phyloP scores from a whole-genome alignment of 2,113 vertebrate genomes.

The Centrocercus urophasianus region DNA sequence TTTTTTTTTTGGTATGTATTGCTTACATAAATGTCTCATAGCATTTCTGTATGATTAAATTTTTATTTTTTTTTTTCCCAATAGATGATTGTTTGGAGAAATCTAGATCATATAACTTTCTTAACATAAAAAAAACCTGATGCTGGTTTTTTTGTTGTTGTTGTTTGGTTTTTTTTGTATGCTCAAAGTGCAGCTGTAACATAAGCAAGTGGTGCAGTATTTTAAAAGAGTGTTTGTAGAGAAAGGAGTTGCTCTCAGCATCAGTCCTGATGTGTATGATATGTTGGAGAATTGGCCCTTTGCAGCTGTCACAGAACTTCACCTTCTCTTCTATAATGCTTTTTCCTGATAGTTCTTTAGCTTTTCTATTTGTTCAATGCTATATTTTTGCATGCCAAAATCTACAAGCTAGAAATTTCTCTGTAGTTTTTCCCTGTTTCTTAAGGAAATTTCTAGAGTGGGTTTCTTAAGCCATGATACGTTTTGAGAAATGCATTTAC shows the following conservation, averaged over 20 bases:
- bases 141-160: neutral
- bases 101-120: neutral
- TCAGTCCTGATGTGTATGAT: neutral
- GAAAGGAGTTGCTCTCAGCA: neutral
- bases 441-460: neutral
- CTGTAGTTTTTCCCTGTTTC: neutral
- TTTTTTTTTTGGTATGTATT: neutral
- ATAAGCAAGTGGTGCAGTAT: neutral
- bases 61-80: neutral
- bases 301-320: neutral
- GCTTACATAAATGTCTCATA: neutral
- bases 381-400: neutral
- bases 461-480: neutral
- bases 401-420: neutral
- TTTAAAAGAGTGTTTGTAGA: neutral
- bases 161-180: neutral
- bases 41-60: neutral
- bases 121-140: neutral
- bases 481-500: neutral
- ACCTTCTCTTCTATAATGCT: neutral
- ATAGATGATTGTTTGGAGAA: neutral
- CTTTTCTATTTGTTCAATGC: neutral
- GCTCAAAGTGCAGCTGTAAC: neutral
- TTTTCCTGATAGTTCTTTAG: neutral
- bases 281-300: slow-evolving; percentile 2